Conservation (phyloP, 1,140 invertebrate species). For the Drosophila triauraria region DNA sequence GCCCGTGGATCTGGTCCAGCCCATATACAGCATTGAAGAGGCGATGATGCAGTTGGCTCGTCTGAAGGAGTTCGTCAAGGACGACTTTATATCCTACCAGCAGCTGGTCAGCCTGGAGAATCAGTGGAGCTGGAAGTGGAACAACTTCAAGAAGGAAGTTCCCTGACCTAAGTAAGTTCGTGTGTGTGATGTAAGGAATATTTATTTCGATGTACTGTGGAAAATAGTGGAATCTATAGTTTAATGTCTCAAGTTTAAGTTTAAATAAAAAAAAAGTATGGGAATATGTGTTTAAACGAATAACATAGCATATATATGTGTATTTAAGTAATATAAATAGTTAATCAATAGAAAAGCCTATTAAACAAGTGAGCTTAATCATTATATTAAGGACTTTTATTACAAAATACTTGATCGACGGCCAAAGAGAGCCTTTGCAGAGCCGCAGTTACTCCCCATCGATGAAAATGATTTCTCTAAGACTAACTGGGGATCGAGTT, state of each 20-base stretch:
- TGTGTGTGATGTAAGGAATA: neutral
- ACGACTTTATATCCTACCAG: constrained; percentile 38
- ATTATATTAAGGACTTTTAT: constrained; percentile 35
- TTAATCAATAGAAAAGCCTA: neutral
- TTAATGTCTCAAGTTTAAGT: neutral
- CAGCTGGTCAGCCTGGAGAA: constrained; percentile 34
- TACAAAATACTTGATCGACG: constrained; percentile 12
- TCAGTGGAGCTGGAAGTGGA: constrained; percentile 42
- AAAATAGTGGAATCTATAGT: constrained; percentile 7
- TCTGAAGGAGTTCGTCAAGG: constrained; percentile 27
- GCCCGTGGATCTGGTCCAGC: neutral
- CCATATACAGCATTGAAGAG: constrained; percentile 25
- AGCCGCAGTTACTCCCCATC: neutral
- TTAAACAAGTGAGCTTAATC: neutral
- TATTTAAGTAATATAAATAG: constrained; percentile 1
- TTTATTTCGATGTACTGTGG: neutral
- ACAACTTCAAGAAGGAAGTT: constrained; percentile 13
- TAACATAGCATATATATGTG: constrained; percentile 11
- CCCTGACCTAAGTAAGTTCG: neutral
- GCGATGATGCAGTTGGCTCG: constrained; percentile 39
- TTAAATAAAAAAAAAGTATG: constrained; percentile 4
- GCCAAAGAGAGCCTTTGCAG: neutral
- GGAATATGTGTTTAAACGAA: neutral
- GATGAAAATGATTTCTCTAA: constrained; percentile 3
- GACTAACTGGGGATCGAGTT: neutral